Base-by-base conservation (phyloP, 2,888 invertebrate species). In the Byasa hedistus region DNA sequence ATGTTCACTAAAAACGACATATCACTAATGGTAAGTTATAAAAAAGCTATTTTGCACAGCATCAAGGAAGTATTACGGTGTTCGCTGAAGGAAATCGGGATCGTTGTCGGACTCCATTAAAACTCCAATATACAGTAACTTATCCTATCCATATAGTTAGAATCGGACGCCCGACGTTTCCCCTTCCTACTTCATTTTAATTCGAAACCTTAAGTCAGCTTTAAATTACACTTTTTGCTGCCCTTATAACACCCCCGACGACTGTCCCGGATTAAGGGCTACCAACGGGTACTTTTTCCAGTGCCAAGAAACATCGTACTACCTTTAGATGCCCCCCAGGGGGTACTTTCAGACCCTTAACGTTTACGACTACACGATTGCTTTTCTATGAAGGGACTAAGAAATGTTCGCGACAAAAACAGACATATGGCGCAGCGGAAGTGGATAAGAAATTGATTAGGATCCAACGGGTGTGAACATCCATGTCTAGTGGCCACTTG, bases 321-420 rank as follows among this genome's bases (percentile, higher is more conserved):
- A 81, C 86, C 87, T 83, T 86, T 89, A 92, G 90, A 84, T 82
- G 91, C 87, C 89, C 93, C 93, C 92, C 76, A 81, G 93, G 92
- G 93, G 88, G 92, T 89, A 78, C 86, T 93, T 91, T 82, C 79
- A 81, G 87, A 86, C 91, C 92, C 91, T 91, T 92, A 92, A 92
- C 92, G 89, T 93, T 93, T 93, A 93, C 93, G 92, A 92, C 92
- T 90, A 90, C 89, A 89, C 93, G 93, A 93, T 93, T 93, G 93
- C 93, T 92, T 91, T 91, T 90, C 91, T 87, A 91, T 91, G 91
- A 91, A 90, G 89, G 91, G 85, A 79, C 84, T 81, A 77, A 76
- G 81, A 82, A 80, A 84, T 79, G 82, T 79, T 80, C 82, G 80
- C 76, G 82, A 79, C 86, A 87, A 84, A 85, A 87, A 86, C 82